Evolutionary conservation across 2,888 invertebrate species (phyloP).

Genomic region (Polylopha cassiicola): DNA sequence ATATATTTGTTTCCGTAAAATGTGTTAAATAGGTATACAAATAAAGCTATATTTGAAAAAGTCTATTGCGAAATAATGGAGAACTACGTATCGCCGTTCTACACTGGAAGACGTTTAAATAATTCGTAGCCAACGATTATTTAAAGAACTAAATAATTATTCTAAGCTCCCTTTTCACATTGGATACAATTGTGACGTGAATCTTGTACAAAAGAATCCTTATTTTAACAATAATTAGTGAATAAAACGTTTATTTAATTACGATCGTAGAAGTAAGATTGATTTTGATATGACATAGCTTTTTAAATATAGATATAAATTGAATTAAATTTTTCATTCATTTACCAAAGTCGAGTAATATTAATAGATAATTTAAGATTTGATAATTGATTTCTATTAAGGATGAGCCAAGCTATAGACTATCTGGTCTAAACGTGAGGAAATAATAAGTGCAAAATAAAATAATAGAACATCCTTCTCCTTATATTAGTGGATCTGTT

Average conservation of each 20-base stretch:
- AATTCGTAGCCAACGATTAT: conserved; percentile 72
- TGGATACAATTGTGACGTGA: conserved; percentile 31
- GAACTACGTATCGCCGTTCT: conserved; percentile 29
- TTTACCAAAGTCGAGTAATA: too few species aligned
- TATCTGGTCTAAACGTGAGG: conserved; percentile 11
- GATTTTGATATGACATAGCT: too few species aligned
- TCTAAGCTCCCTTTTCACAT: conserved; percentile 53
- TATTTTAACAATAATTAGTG: conserved; percentile 4
- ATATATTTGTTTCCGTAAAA: conserved; percentile 37
- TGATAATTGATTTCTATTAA: conserved; percentile 18
- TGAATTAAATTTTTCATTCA: too few species aligned
- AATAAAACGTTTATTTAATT: conserved; percentile 4
- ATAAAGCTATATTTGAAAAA: conserved; percentile 33
- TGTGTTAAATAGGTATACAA: conserved; percentile 42
- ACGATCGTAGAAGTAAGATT: conserved; percentile 19
- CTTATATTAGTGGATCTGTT: too few species aligned
- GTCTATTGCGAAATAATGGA: conserved; percentile 30
- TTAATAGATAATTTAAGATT: too few species aligned
- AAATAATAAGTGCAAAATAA: conserved; percentile 18
- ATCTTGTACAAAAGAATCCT: conserved; percentile 14
- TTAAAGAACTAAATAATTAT: conserved; percentile 52
- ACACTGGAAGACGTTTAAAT: conserved; percentile 73
- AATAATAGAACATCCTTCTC: too few species aligned
- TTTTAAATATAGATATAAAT: too few species aligned
- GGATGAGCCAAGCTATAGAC: conserved; percentile 11